phyloP scores from a whole-genome alignment of 2,113 vertebrate species.

The Tringa solitaria region DNA sequence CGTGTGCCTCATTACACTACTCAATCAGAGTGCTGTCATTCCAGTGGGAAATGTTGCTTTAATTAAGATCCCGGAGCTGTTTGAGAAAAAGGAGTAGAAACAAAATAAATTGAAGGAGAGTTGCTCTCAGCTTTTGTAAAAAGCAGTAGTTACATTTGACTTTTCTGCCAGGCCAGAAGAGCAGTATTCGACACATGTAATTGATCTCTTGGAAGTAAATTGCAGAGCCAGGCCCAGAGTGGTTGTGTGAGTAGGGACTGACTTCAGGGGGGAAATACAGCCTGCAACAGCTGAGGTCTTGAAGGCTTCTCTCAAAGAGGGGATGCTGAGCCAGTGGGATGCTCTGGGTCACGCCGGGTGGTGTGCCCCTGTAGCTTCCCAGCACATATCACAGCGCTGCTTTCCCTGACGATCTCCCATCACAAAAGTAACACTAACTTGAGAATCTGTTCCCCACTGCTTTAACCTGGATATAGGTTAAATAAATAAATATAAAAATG shows the following conservation, averaged over 20 bases:
- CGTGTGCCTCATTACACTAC: background rate
- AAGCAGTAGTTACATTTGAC: background rate
- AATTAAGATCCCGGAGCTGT: conserved; percentile 15
- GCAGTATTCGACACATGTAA: background rate
- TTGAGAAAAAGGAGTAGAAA: background rate
- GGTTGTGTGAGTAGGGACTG: background rate
- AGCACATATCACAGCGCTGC: fast-evolving
- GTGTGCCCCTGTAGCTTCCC: background rate
- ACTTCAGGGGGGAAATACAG: background rate
- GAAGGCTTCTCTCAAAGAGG: background rate
- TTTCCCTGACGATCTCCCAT: background rate
- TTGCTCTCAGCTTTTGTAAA: background rate
- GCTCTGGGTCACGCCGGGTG: fast-evolving
- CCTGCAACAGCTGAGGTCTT: background rate
- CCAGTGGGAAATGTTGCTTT: background rate
- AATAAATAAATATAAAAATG: background rate
- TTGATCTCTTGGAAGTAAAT: background rate
- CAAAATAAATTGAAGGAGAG: background rate
- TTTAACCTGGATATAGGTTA: background rate
- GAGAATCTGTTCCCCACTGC: background rate
- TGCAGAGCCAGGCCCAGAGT: background rate
- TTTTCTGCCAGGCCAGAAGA: background rate
- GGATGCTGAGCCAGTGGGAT: background rate
- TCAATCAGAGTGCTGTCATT: background rate
- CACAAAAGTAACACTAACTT: background rate